Base-by-base conservation (phyloP, 2,113 vertebrate genomes). In the Labrus mixtus region DNA sequence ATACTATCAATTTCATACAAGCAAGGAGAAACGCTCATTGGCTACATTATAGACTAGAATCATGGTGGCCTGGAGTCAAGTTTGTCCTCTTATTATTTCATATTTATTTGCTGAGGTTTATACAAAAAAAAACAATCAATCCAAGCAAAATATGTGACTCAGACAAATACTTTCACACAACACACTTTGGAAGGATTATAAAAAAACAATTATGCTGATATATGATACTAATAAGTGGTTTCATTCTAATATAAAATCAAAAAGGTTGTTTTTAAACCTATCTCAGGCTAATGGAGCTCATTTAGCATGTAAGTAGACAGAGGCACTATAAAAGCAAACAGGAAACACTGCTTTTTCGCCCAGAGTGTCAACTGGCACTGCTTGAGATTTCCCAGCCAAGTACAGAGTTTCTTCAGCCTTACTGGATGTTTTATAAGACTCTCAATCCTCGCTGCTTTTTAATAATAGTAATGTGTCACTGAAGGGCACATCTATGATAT, bases 241-340 rank as follows among this genome's bases (percentile, higher is more conserved):
- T 82, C 48, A 91, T 91, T 87, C 88, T 87, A 87, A 91, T 91
- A 85, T 69, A 89, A 91, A 88, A 88, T 59, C 23, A 54, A 59
- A 58, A 63, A 58, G 7, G 7, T 39, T 39, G 37, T 41, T 43
- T 43, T 43, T 12, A 10, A 43, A 13, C 10, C 41, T 12, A 12
- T 43, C 41, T 13, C 41, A 43, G 41, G 11, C 39, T 7, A 76
- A 60, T 36, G 10, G 22, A 17, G 2, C 16, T 37, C 58, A 65
- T 29, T 25, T 46, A 46, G 54, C 33, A 23, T 39, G 48, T 39
- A 69, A 62, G 45, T 43, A 72, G 48, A 63, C 60, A 25, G 39
- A 62, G 29, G 45, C 50, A 41, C 13, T 37, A 4, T 33, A 1
- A 33, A 33, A 33, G 29, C 59, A 33, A 25, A 75, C 12, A 58